These are phyloP conservation scores for Atlantisia rogersi DNA, from an alignment of 2,113 vertebrate genomes.

Conservation along the genomic window DNA sequence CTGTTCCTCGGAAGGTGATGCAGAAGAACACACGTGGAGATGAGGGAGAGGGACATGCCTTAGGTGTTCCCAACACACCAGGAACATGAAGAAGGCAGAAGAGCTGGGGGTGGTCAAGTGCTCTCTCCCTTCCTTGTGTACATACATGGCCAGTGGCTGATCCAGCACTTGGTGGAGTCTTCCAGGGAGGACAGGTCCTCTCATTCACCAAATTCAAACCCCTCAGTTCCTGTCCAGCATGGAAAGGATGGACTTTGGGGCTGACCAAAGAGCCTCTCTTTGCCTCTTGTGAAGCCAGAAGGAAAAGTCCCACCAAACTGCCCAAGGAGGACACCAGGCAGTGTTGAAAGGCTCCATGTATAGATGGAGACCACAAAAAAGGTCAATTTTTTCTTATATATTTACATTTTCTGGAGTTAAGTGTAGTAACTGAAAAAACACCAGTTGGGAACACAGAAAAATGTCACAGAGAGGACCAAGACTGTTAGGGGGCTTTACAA, in stretches of 20 bases:
- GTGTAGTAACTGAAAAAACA: neutral
- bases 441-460: neutral
- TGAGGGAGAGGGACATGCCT: neutral
- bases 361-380: neutral
- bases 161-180: neutral
- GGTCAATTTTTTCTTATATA: neutral
- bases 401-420: neutral
- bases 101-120: neutral
- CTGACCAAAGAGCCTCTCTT: neutral
- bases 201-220: neutral
- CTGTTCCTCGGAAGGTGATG: neutral
- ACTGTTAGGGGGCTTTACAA: neutral
- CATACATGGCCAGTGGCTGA: neutral
- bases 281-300: neutral
- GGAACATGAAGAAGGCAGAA: neutral
- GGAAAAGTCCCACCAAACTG: neutral
- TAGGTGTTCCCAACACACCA: neutral
- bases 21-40: neutral
- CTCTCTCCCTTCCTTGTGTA: neutral
- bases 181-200: neutral
- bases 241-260: neutral
- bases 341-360: neutral
- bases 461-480: neutral
- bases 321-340: neutral
- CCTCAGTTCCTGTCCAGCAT: neutral